Base-by-base conservation (phyloP, 2,797 vertebrate species). In the Pangasius larnaudii region DNA sequence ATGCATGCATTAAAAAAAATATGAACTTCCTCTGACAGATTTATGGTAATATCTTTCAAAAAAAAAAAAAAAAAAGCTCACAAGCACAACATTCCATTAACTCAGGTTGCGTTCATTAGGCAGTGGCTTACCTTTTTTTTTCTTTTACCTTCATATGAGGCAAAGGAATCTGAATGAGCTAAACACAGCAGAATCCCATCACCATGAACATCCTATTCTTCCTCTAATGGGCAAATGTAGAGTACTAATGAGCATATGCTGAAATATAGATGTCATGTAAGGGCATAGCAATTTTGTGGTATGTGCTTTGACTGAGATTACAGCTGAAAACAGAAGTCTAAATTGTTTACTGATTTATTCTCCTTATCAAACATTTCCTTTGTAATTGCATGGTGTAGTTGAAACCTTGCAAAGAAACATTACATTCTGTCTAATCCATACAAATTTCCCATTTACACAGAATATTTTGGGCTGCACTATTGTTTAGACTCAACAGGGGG, bases 401-500 rank as follows among this genome's bases (percentile, higher is more conserved):
- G 42, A 69, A 69, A 69, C 63, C 46, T 11, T 53, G 42, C 82
- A 36, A 30, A 84, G 80, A 39, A 39, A n/a, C 27, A 63, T 46
- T 63, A 46, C 18, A 69, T 69, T 14, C 46, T 69, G n/a, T 9
- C 46, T 69, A 36, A 33, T 84, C 63, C 63, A 27, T 24, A 36
- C n/a, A 22, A 69, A 69, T 24, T 24, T 69, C 46, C 18, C 10
- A 13, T 53, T 69, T 30, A 33, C 5, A 33, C 46, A 65, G 24
- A 53, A 58, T 58, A 69, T 53, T 67, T 78, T 65, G 2, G 53
- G 18, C 63, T 85, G 90, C 71, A 84, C 83, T 86, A 90, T 79
- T 63, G 5, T 6, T 7, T 82, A 3, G 71, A 36, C 30, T 88
- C 87, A 84, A 86, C 42, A 88, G 89, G 87, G 89, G 90, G 91